These are phyloP conservation scores for Ptilorrhoa leucosticta DNA, from an alignment of 2,113 vertebrate genomes.

Conservation along the genomic window DNA sequence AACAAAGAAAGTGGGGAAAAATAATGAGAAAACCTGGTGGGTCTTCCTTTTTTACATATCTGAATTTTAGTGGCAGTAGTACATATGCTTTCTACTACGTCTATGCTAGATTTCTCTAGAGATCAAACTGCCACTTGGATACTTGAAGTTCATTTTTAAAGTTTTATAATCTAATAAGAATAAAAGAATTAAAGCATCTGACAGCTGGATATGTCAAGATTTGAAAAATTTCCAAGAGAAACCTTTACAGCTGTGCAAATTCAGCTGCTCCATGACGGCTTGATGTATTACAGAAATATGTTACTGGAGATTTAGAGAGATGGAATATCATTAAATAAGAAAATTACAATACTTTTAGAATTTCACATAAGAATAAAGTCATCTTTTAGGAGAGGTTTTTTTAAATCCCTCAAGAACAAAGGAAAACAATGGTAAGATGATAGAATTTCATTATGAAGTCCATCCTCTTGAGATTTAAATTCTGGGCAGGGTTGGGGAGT, in stretches of 20 bases:
- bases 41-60: not conserved
- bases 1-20: not conserved
- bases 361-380: not conserved
- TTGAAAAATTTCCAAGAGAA: slow-evolving; percentile 24
- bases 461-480: not conserved
- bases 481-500: not conserved
- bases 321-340: not conserved
- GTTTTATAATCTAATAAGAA: slow-evolving; percentile 2
- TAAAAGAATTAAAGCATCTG: slow-evolving; percentile 20
- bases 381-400: not conserved
- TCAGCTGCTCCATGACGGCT: not conserved
- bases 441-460: not conserved
- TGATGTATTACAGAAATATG: not conserved
- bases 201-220: slow-evolving; percentile 11
- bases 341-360: not conserved
- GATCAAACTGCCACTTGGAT: not conserved
- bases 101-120: not conserved
- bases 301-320: slow-evolving; percentile 69
- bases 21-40: not conserved
- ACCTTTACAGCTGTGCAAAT: slow-evolving; percentile 35
- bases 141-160: not conserved
- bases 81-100: not conserved
- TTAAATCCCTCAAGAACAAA: slow-evolving; percentile 3
- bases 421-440: slow-evolving; percentile 10
- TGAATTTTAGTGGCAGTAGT: not conserved